Percentiles rank a stretch among this genome's conserved stretches.
Evolutionary conservation across 2,888 invertebrate species (phyloP).

Genomic region (Incurvaria masculella): DNA sequence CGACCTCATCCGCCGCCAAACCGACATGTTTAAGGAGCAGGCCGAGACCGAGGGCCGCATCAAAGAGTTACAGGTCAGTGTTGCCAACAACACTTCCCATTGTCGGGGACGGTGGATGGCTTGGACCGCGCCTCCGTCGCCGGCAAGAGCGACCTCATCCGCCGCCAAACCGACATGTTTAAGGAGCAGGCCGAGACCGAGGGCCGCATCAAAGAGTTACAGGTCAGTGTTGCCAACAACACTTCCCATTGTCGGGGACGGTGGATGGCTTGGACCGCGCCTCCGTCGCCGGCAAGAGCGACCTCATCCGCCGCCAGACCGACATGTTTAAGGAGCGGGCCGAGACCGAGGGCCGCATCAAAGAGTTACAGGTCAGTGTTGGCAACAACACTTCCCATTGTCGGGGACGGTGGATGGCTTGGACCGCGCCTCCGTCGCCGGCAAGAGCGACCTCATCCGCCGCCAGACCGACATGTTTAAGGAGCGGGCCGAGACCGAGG

Average conservation of each 20-base stretch:
- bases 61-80: constrained; percentile 47
- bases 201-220: constrained; percentile 46
- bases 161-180: constrained; percentile 48
- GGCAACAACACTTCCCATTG: too few relatives aligned
- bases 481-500: constrained; percentile 44
- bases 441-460: constrained; percentile 52
- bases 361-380: constrained; percentile 48
- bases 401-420: constrained; percentile 57
- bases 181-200: constrained; percentile 48
- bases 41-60: constrained; percentile 44
- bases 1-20: constrained; percentile 47
- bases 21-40: constrained; percentile 48
- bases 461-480: constrained; percentile 52
- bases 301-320: constrained; percentile 50
- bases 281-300: constrained; percentile 56
- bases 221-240: constrained; percentile 43
- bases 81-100: too few relatives aligned
- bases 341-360: constrained; percentile 43
- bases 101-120: constrained; percentile 55
- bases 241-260: too few relatives aligned
- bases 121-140: constrained; percentile 57
- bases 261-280: constrained; percentile 59
- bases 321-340: constrained; percentile 47
- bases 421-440: constrained; percentile 56
- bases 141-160: constrained; percentile 55